These are phyloP conservation scores for Tokudaia muenninki DNA, from an alignment of 2,797 vertebrate genomes.

Conservation along the genomic window DNA sequence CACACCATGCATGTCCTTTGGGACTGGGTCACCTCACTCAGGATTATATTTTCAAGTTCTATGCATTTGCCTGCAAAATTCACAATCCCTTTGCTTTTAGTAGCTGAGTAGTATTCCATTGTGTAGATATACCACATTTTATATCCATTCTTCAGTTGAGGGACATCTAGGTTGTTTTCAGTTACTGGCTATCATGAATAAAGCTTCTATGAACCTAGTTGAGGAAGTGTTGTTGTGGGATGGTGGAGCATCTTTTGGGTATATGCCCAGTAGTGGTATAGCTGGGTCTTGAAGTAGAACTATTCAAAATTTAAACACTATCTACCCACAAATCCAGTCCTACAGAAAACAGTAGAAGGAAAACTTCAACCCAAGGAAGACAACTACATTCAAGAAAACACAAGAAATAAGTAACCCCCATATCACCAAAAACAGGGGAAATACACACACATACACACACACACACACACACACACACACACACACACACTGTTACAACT, in stretches of 20 bases:
- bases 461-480: too few species aligned
- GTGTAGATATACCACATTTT: background rate
- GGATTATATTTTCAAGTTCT: background rate
- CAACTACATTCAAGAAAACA: background rate
- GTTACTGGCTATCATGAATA: background rate
- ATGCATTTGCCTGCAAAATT: background rate
- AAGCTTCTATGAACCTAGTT: background rate
- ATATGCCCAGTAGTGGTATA: background rate
- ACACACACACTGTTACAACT: background rate
- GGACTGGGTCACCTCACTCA: background rate
- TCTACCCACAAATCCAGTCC: background rate
- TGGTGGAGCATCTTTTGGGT: background rate
- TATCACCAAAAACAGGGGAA: background rate
- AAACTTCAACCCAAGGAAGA: background rate
- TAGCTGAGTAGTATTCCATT: background rate
- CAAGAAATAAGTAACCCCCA: background rate
- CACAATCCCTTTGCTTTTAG: background rate
- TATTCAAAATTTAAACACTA: background rate
- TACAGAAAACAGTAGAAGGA: background rate
- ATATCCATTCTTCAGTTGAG: background rate
- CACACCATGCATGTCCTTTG: background rate
- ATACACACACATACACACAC: too few species aligned
- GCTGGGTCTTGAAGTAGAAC: background rate
- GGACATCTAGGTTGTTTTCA: background rate
- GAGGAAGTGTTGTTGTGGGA: background rate